phyloP scores from a whole-genome alignment of 2,888 invertebrate species.

The Agrilus cyanescens region DNA sequence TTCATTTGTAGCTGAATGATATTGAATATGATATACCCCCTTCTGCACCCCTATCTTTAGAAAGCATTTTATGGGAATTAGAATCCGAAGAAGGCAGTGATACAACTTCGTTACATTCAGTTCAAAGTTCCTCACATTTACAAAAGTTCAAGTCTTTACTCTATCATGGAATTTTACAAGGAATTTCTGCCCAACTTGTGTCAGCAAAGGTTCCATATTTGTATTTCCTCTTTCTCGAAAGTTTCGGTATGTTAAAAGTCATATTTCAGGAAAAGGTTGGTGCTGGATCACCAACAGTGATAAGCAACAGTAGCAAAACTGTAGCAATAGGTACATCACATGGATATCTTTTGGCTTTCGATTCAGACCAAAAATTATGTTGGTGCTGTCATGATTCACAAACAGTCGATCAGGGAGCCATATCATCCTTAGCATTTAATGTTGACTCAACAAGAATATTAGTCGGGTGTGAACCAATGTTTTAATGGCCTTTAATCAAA shows the following conservation, averaged over 20 bases:
- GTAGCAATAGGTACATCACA: constrained; percentile 91
- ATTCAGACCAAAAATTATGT: constrained; percentile 73
- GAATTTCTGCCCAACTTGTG: constrained; percentile 76
- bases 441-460: constrained; percentile 75
- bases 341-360: constrained; percentile 80
- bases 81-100: constrained; percentile 52
- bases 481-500: not conserved
- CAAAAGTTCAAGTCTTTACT: constrained; percentile 51
- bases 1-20: constrained; percentile 57
- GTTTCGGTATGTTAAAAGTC: no score
- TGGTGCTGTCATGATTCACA: constrained; percentile 72
- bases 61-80: constrained; percentile 69
- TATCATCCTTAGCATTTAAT: constrained; percentile 77
- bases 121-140: constrained; percentile 35
- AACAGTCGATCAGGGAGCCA: constrained; percentile 61
- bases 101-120: constrained; percentile 40
- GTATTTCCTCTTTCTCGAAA: no score
- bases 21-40: constrained; percentile 70
- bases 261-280: constrained; percentile 67
- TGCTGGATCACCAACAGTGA: constrained; percentile 78
- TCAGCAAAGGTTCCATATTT: constrained; percentile 58
- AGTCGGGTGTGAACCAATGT: constrained; percentile 43
- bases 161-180: constrained; percentile 71
- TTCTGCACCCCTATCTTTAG: constrained; percentile 62
- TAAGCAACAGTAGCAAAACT: constrained; percentile 62